Evolutionary conservation across 2,888 invertebrate genomes (phyloP), one percentile per base, ranked within the genome.

Genomic region (Leuctra nigra): DNA sequence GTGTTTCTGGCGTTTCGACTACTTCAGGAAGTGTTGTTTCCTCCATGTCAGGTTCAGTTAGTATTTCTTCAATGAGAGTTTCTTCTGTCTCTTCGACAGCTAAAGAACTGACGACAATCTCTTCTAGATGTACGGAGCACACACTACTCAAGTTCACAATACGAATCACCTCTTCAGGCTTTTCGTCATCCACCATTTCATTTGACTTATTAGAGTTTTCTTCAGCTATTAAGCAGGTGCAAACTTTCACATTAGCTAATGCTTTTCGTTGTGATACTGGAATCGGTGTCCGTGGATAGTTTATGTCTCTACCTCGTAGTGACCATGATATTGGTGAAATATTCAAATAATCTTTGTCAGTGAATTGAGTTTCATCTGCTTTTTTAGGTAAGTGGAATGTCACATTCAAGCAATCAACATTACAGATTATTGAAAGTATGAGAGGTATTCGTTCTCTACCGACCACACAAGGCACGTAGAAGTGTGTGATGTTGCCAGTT

Each of bases 401-500:
- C 1, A 74, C 67, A 44, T 66, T 66, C 16, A 74, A 62, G 9
- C 68, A 65, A 48, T 70, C 69, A 1, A 72, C 69, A 0, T 63
- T 62, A 35, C 70, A 71, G 23, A 73, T 62, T 7, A 75, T 59
- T 48, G 65, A 64, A 13, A 75, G 47, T 25, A 66, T 62, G 29
- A 69, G 59, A 1, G 67, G 66, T 55, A 64, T 61, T 11, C 63
- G 64, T 13, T 57, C 62, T 25, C 64, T 58, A 14, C 70, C 68
- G n/a, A 72, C 61, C 58, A 69, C 69, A 57, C 74, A 74, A 1
- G 73, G 72, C 3, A 74, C 56, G 47, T 65, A 68, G 24, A 72
- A 61, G 24, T 70, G 63, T 20, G 70, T 68, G 16, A 73, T 64
- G 11, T 67, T 59, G n/a, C 75, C 75, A 35, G 4, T 35, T 20